These are phyloP conservation scores for Atopsyche davidsoni DNA, from an alignment of 1,140 invertebrate genomes.

Conservation along the genomic window DNA sequence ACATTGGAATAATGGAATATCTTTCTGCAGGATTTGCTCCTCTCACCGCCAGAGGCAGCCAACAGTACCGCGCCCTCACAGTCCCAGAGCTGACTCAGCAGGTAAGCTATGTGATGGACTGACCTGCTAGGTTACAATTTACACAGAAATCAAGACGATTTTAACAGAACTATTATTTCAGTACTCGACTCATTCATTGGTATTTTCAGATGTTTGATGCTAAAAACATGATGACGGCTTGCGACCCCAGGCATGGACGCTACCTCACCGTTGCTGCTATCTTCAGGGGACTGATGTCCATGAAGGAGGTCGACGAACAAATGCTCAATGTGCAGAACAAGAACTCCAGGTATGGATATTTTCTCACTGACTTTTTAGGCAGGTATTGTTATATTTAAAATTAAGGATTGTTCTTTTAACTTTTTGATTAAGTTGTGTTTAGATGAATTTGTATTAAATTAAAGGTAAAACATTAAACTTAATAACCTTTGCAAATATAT, in stretches of 20 bases:
- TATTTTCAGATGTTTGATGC: slow-evolving; percentile 70
- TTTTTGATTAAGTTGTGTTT: not conserved
- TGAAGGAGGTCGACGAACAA: slow-evolving; percentile 86
- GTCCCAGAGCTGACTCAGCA: slow-evolving; percentile 79
- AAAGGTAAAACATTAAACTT: no score
- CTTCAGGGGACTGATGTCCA: slow-evolving; percentile 77
- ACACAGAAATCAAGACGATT: not conserved
- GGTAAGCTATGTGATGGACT: slow-evolving; percentile 29
- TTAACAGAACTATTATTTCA: not conserved
- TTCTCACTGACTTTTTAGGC: no score
- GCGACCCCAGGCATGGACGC: slow-evolving; percentile 69
- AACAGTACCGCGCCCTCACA: slow-evolving; percentile 72
- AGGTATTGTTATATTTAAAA: not conserved
- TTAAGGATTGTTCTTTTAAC: not conserved
- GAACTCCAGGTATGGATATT: slow-evolving; percentile 63
- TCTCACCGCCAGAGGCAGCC: slow-evolving; percentile 74
- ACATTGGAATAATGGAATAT: slow-evolving; percentile 9
- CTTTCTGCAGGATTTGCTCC: slow-evolving; percentile 93
- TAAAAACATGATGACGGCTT: slow-evolving; percentile 91
- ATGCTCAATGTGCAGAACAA: slow-evolving; percentile 65
- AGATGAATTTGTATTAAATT: no score
- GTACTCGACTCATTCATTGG: not conserved
- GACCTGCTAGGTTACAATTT: no score
- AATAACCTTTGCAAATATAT: no score
- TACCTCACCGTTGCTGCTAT: slow-evolving; percentile 79